Evolutionary conservation across 2,888 invertebrate species (phyloP), one percentile per base, ranked within the genome.

Genomic region (Pteria penguin): DNA sequence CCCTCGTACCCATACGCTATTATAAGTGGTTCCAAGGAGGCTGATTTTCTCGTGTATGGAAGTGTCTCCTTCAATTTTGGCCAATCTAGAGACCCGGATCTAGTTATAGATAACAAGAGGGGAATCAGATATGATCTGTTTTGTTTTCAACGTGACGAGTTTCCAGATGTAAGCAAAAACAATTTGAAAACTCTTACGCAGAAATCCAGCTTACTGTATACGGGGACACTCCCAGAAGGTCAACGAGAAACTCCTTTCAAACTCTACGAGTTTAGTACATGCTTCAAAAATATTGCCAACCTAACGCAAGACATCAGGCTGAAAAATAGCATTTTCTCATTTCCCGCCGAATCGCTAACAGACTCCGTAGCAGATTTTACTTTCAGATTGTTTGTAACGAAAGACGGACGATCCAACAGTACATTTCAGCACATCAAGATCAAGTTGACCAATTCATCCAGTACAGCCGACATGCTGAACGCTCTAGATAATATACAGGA

Each of bases 51-150:
- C 67, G 78, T 87, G 71, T 88, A 87, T 67, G 88, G 83, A 2
- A 87, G 82, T 5, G 84, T 87, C 26, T 86, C 85, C 66, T 76
- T 88, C 45, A 86, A 88, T 72, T 81, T 88, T 67, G 79, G 81
- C 5, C 73, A 67, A n/a, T 88, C 87, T 2, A 72, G 82, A 22
- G 88, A 89, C 69, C 89, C 89, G 1, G 89, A 89, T 76, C 78
- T 88, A 27, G 32, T 55, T 0, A 57, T 62, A 8, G 75, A 84
- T 52, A 86, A 83, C 52, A 80, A 84, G 31, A 84, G 86, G 11
- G 90, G 87, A 11, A 80, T 91, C 36, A 74, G 79, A 3, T 88
- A 84, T 33, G 82, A 87, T 60, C 74, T 91, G 4, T 84, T 91
- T 70, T 90, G 88, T 61, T 79, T 84, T 80, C 81, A 82, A n/a